Evolutionary conservation across 53 echinoderm and acorn worm species (phyloP).

Genomic region (Luidia sarsii): DNA sequence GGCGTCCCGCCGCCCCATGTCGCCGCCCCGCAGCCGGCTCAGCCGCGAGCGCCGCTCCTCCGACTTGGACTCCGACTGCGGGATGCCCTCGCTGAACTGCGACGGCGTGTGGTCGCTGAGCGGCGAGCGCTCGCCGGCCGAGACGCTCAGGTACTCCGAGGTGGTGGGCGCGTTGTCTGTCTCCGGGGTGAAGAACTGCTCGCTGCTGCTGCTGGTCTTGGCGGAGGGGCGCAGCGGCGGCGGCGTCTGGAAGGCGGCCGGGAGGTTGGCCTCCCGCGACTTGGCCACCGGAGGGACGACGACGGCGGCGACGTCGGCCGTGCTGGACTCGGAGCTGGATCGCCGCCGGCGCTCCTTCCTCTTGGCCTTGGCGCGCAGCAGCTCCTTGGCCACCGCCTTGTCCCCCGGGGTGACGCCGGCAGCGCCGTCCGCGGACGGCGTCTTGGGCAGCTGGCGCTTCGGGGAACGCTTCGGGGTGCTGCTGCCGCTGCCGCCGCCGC

Average conservation of each 20-base stretch:
- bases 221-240: slow-evolving; percentile 3
- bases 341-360: background rate
- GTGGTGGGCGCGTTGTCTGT: slow-evolving; percentile 24
- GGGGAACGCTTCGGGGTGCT: slow-evolving; percentile 57
- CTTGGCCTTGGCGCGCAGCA: slow-evolving; percentile 31
- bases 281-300: background rate
- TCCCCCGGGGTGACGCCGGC: slow-evolving; percentile 17
- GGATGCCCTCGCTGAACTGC: slow-evolving; percentile 83
- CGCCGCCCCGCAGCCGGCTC: slow-evolving; percentile 76
- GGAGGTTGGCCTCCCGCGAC: background rate
- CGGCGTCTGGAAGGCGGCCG: background rate
- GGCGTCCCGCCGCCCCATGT: slow-evolving; percentile 60
- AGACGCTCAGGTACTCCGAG: slow-evolving; percentile 30
- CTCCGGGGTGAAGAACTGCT: slow-evolving; percentile 49
- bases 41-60: slow-evolving; percentile 87
- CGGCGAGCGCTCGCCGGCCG: slow-evolving; percentile 60
- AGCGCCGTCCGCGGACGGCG: slow-evolving; percentile 23
- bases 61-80: slow-evolving; percentile 87
- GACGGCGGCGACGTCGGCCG: slow-evolving; percentile 46
- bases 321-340: slow-evolving; percentile 34
- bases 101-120: slow-evolving; percentile 71
- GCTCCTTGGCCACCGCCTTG: slow-evolving; percentile 43
- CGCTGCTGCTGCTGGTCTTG: slow-evolving; percentile 55
- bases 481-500: too few species aligned
- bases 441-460: slow-evolving; percentile 44